Evolutionary conservation across 2,797 vertebrate species (phyloP), one percentile per base, ranked within the genome.

Genomic region (Sparidentex hasta): DNA sequence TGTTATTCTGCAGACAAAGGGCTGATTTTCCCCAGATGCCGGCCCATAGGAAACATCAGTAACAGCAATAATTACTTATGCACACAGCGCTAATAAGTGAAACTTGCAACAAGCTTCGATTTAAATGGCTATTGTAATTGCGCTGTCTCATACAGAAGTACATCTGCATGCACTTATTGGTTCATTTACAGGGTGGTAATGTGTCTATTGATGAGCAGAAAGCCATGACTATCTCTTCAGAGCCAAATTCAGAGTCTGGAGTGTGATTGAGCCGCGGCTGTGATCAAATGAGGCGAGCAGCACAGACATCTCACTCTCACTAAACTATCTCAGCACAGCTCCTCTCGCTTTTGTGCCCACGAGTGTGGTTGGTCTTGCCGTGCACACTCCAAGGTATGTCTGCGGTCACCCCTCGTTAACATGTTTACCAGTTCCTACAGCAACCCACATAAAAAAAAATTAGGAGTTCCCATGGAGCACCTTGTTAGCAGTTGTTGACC

Each of bases 341-440:
- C 44, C 13, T 71, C 23, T 62, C 47, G 41, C 38, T 16, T 55
- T 52, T 71, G 29, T 64, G 41, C 33, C 59, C 2, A 5, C 21
- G 21, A 52, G 47, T 72, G 51, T 38, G 44, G 21, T 63, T 46
- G 66, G 48, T 58, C 47, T 65, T 29, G 43, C 29, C 57, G 62
- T 17, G 21, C 43, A n/a, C 65, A 51, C 25, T 68, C 61, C 48
- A 66, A 61, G 18, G 43, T 62, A 43, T 41, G 23, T 72, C 80
- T 76, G 76, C 51, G 38, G 77, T 82, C 69, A 57, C 72, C 17
- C 50, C 78, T 90, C 44, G 51, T 90, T 89, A 84, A 72, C 48
- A 38, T 90, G 84, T 91, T 93, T 89, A 87, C 82, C 88, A 76
- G 89, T 90, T 93, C 65, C 89, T 89, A 88, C 65, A 14, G 89